Evolutionary conservation across 2,113 vertebrate species (phyloP), one percentile per base, ranked within the genome.

Genomic region (Chrysemys picta): DNA sequence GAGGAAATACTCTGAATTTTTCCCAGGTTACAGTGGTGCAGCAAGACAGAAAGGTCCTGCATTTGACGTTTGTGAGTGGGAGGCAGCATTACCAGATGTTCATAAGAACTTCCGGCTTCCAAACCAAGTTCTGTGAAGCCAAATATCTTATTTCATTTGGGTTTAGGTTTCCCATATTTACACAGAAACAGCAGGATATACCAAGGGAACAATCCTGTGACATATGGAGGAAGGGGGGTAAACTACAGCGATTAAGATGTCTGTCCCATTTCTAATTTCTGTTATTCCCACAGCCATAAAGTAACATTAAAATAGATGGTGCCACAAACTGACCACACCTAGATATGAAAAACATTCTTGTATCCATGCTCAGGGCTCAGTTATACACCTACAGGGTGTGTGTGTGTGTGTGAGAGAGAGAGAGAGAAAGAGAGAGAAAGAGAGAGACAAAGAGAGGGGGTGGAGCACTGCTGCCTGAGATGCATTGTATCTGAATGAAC

Each of bases 61-160:
- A 79, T 93, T 92, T 94, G 92, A 95, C 84, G 91, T 96, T 92
- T 95, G 83, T 92, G 92, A 96, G 94, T 96, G 94, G 96, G 94
- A 97, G 84, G 87, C 65, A 96, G 54, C 65, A 78, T 92, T 91
- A 59, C 87, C 97, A 97, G 97, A 97, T 97, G 96, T 97, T 96
- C 89, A 42, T 81, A 83, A 45, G 94, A 96, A 96, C 50, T 78
- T 49, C 22, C 45, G 89, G 65, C 50, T 95, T 95, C 90, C 93
- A 96, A 95, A 88, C 7, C 50, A 80, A 95, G 45, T 87, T 96
- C 84, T 1, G 1, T 89, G 87, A 94, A 94, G 90, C 84, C 85
- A 95, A 95, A 94, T 96, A 94, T 72, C 82, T 85, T 17, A 82
- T 96, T 97, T 96, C 57, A 83, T 87, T 94, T 79, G 42, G 27